phyloP scores from a whole-genome alignment of 2,888 invertebrate genomes.

The Hyalella azteca region DNA sequence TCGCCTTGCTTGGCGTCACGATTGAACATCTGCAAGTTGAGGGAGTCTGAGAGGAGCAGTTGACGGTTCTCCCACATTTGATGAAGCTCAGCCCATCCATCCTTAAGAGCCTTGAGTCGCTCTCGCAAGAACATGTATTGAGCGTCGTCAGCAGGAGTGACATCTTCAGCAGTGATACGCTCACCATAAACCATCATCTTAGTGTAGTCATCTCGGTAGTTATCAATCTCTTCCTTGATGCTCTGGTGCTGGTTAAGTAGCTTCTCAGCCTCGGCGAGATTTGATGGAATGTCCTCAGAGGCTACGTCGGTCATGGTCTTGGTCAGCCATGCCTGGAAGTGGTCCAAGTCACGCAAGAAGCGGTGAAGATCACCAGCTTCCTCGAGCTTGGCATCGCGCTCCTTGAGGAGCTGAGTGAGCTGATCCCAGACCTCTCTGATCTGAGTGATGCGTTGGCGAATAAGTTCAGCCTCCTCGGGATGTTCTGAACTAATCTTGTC shows the following conservation, averaged over 20 bases:
- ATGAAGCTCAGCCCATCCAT: conserved; percentile 98
- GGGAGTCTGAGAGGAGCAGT: conserved; percentile 88
- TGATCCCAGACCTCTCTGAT: conserved; percentile 96
- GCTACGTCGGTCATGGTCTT: conserved; percentile 99
- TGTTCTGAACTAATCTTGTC: conserved; percentile 89
- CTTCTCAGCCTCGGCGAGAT: conserved; percentile 94
- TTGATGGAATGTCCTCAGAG: conserved; percentile 92
- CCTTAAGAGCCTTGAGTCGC: conserved; percentile 94
- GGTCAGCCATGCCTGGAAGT: conserved; percentile 99
- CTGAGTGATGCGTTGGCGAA: conserved; percentile 86
- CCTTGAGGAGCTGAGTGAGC: conserved; percentile 94
- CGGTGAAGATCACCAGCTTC: conserved; percentile 98
- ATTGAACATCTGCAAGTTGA: conserved; percentile 93
- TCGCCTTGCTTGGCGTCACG: conserved; percentile 97
- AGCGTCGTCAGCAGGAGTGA: conserved; percentile 82
- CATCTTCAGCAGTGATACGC: conserved; percentile 84
- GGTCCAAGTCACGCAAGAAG: conserved; percentile 97
- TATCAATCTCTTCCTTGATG: conserved; percentile 98
- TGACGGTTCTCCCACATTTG: conserved; percentile 99
- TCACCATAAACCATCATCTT: conserved; percentile 99
- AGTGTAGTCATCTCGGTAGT: conserved; percentile 96
- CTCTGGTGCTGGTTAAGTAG: conserved; percentile 94
- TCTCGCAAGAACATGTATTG: conserved; percentile 99
- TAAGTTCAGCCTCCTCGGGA: conserved; percentile 90
- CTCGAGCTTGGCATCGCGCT: conserved; percentile 96